phyloP scores from a whole-genome alignment of 2,113 vertebrate genomes.

The Ptilonorhynchus violaceus region DNA sequence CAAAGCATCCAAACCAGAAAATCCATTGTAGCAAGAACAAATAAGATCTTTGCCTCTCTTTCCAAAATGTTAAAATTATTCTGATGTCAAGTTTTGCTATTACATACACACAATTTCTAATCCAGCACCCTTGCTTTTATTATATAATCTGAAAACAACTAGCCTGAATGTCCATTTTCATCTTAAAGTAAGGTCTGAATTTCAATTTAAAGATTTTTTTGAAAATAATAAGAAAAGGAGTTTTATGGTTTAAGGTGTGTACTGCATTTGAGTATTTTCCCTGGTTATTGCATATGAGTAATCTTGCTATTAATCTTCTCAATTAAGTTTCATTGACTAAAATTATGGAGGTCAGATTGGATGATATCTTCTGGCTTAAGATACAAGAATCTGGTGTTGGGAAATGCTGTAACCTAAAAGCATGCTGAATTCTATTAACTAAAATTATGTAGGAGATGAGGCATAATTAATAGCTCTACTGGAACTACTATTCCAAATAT shows the following conservation, averaged over 20 bases:
- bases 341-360: not conserved
- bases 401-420: not conserved
- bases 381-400: not conserved
- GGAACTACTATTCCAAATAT: not conserved
- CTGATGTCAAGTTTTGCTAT: not conserved
- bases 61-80: not conserved
- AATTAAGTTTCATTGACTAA: not conserved
- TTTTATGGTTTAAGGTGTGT: not conserved
- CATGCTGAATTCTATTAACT: not conserved
- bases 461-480: not conserved
- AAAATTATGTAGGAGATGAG: not conserved
- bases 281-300: not conserved
- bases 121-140: not conserved
- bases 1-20: not conserved
- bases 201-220: not conserved
- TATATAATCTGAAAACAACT: not conserved
- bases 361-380: not conserved
- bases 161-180: not conserved
- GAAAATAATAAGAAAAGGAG: not conserved
- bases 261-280: not conserved
- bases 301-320: not conserved
- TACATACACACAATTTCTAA: not conserved
- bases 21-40: not conserved
- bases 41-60: not conserved
- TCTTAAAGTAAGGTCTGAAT: not conserved